Base-by-base conservation (phyloP, 2,113 vertebrate species). In the Boleophthalmus pectinirostris region DNA sequence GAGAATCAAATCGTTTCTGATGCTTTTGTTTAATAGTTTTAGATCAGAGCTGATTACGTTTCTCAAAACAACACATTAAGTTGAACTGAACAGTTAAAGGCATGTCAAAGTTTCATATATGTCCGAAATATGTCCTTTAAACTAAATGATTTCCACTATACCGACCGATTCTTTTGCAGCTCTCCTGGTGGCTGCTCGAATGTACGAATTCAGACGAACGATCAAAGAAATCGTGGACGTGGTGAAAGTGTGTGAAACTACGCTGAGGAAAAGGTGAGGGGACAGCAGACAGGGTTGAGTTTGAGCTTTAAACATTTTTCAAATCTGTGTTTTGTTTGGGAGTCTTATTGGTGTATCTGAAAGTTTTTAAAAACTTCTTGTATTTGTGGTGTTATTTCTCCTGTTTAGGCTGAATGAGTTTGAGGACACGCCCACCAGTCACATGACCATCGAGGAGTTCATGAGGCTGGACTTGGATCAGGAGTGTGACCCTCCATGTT, bases 241-340 rank as follows among this genome's bases (percentile, higher is more conserved):
- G 35, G 98, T 98, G 46, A 99, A 99, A 93, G 98, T 99, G 80
- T 98, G 97, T 56, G 97, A 99, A 73, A 92, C 89, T 45, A 99
- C 98, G 0, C 89, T 99, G 9, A 94, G 95, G 21, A 98, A 97
- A 92, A 96, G 98, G 98, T 98, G 66, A 66, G 93, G 24, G 16
- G 13, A 29, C 35, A 38, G 5, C 9, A 38, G 35, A n/a, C n/a
- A n/a, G n/a, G n/a, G n/a, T n/a, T n/a, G n/a, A n/a, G n/a, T n/a
- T n/a, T n/a, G n/a, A n/a, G n/a, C n/a, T n/a, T n/a, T n/a, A n/a
- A n/a, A n/a, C n/a, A n/a, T n/a, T n/a, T n/a, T n/a, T n/a, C n/a
- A n/a, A n/a, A n/a, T n/a, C n/a, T n/a, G n/a, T n/a, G n/a, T n/a
- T n/a, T n/a, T n/a, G n/a, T n/a, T n/a, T n/a, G n/a, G n/a, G n/a